Percentiles rank a stretch among this genome's conserved stretches.
These are phyloP conservation scores for Eumaeus atala DNA, from an alignment of 1,140 invertebrate genomes.

Conservation along the genomic window DNA sequence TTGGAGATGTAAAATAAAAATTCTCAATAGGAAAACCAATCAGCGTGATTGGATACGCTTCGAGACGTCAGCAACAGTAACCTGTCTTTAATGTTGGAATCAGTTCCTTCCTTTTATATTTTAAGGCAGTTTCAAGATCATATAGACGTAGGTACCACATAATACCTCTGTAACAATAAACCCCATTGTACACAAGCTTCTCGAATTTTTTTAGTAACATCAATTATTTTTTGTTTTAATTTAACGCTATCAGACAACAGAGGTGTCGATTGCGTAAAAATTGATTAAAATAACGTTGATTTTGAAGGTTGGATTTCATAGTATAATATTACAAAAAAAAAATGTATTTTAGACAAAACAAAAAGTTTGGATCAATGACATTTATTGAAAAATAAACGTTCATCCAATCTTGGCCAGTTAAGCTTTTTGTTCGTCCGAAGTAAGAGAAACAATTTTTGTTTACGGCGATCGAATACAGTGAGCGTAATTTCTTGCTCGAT, in stretches of 20 bases:
- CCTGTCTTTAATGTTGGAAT: conserved; percentile 15
- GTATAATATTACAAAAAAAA: conserved; percentile 39
- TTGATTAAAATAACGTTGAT: conserved; percentile 32
- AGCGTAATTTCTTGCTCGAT: conserved; percentile 39
- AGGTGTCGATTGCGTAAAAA: conserved; percentile 54
- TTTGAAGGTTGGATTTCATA: conserved; percentile 30
- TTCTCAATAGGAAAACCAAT: conserved; percentile 58
- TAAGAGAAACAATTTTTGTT: conserved; percentile 40
- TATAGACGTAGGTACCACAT: conserved; percentile 5
- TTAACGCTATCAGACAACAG: conserved; percentile 41
- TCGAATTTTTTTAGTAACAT: conserved; percentile 43
- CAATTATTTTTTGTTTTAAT: conserved; percentile 47
- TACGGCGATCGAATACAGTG: conserved; percentile 32
- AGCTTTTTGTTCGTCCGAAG: conserved; percentile 34
- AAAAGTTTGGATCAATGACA: conserved; percentile 38
- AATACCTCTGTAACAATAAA: conserved; percentile 13
- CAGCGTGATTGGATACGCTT: conserved; percentile 51
- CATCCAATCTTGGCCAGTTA: conserved; percentile 23
- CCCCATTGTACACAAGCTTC: conserved; percentile 53
- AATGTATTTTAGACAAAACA: conserved; percentile 27
- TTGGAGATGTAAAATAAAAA: conserved; percentile 30
- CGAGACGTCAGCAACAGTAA: conserved; percentile 24
- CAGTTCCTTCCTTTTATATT: conserved; percentile 14
- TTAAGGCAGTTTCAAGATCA: not conserved
- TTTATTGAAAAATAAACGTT: conserved; percentile 37